Base-by-base conservation (phyloP, 2,797 vertebrate genomes). In the Hephaestus fuliginosus region DNA sequence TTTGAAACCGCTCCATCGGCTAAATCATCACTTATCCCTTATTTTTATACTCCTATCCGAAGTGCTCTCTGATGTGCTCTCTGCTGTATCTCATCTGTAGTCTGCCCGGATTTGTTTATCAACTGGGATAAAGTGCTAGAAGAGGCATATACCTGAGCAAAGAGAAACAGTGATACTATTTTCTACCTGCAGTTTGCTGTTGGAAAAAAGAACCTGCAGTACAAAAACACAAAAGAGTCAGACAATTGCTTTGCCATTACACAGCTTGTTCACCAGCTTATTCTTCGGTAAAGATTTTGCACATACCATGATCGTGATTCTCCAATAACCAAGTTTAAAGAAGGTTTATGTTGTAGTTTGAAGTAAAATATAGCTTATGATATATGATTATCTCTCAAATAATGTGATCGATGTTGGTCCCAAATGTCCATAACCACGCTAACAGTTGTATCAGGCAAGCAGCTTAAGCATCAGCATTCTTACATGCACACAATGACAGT, bases 11-110 rank as follows among this genome's bases (percentile, higher is more conserved):
- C 61, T 79, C 55, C 15, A 43, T 49, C 2, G 11, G 64, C 30
- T 69, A 61, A 55, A 66, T 64, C 84, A 52, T 71, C 25, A 60
- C 67, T 70, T 60, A 61, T 64, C n/a, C 25, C 51, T 70, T 52
- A 18, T 30, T 70, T 67, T 52, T 64, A 22, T 12, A n/a, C 30
- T 56, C 9, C 25, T 22, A 68, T 65, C 49, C 63, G 18, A 8
- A 46, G 51, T 6, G 46, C 30, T 81, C 43, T 56, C 57, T 70
- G 71, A 77, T 67, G 46, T 43, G 41, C 48, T 28, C 22, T 33
- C 61, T 22, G 46, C 22, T 53, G 36, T 70, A 71, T 41, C 60
- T 81, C 44, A 65, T 80, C 62, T 51, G 9, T 10, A 22, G 18
- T n/a, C 49, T 17, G 36, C 46, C 25, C 36, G 20, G 39, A 28